Conservation (phyloP, 2,888 invertebrate genomes). For the Cantharis flavilabris region DNA sequence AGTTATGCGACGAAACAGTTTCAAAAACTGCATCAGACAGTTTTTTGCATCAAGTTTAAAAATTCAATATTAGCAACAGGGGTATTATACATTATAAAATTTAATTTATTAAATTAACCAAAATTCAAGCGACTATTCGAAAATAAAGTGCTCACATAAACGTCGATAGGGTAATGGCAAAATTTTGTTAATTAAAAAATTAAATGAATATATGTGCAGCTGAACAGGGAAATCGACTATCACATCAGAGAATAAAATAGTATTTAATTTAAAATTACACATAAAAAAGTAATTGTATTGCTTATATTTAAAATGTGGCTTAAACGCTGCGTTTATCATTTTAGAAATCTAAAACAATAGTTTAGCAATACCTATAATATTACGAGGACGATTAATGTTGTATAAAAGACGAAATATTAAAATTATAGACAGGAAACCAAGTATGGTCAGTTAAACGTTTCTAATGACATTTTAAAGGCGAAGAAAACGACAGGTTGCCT, state of each 20-base stretch:
- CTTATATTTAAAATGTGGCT: neutral
- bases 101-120: neutral
- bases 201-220: neutral
- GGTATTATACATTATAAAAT: too few species aligned
- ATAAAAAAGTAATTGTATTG: neutral
- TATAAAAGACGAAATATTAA: slow-evolving; percentile 17
- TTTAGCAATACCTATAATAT: slow-evolving; percentile 14
- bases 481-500: slow-evolving; percentile 25
- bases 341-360: slow-evolving; percentile 18
- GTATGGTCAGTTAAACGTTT: slow-evolving; percentile 32
- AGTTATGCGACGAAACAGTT: too few species aligned
- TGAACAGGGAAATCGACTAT: neutral
- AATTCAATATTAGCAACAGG: too few species aligned
- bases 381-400: slow-evolving; percentile 3
- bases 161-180: neutral
- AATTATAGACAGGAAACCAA: slow-evolving; percentile 23
- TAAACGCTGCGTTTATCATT: slow-evolving; percentile 9
- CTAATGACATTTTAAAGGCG: slow-evolving; percentile 38
- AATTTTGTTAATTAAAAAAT: neutral
- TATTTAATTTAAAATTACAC: neutral
- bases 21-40: too few species aligned
- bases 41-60: too few species aligned
- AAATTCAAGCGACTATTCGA: neutral
- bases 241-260: neutral
- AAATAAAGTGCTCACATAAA: neutral